Evolutionary conservation across 2,888 invertebrate genomes (phyloP), one percentile per base, ranked within the genome.

Genomic region (Drosophila buzzatii): DNA sequence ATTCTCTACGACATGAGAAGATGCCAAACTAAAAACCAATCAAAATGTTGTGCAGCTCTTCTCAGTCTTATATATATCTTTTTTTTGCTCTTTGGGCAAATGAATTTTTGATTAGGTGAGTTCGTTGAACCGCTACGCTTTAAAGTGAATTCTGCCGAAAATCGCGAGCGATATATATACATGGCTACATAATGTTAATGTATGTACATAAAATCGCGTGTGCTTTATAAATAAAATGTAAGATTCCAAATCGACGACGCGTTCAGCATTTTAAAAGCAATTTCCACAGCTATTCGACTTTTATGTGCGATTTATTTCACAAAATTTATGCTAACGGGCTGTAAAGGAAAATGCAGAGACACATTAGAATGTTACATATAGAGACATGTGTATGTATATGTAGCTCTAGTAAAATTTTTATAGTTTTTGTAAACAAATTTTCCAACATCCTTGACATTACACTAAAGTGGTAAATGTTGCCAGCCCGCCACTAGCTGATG

Each of bases 141-240:
- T 39, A 65, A 61, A 65, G 59, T 60, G 45, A 63, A 61, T 72
- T 72, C 73, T 60, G 65, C 37, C 58, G 57, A 67, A 73, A 18
- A 45, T 35, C 45, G 45, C 45, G 8, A 45, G 45, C 45, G 45
- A 74, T 58, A 72, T 53, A 61, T 64, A 63, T 27, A 64, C 52
- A 70, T 64, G 41, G 10, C 31, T 49, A 70, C 53, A 44, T 66
- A 49, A 62, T 69, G 20, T 67, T 70, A 53, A 62, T 69, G 20
- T 76, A 45, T 69, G 45, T 62, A 57, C 44, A 51, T 51, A 55
- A 68, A 20, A 81, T 81, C 75, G 87, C 87, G 69, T 83, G 82
- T 67, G 33, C n/a, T 59, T 77, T 55, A 86, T 83, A 77, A 77
- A 75, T 83, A 77, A 55, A 35, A 75, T 81, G 64, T 67, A 71